A percentile compares a stretch with the other conserved stretches of the same genome.
These are phyloP conservation scores for Lampropteryx suffumata DNA, from an alignment of 2,888 invertebrate genomes.

Conservation along the genomic window DNA sequence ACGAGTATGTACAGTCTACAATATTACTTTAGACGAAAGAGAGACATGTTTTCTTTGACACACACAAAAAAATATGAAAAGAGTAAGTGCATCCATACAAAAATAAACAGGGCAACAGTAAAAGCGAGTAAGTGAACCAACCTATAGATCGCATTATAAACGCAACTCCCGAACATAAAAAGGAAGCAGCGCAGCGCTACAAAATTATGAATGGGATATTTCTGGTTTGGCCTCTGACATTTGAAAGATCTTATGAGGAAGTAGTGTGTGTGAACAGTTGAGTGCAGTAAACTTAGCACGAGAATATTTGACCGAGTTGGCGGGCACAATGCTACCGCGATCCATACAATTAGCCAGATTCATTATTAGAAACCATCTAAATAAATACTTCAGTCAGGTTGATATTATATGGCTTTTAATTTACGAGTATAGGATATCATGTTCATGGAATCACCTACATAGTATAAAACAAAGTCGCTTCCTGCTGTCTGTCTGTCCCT, in stretches of 20 bases:
- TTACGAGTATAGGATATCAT: no score
- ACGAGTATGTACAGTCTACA: no score
- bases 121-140: slow-evolving; percentile 26
- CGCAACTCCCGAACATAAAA: slow-evolving; percentile 12
- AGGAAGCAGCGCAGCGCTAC: no score
- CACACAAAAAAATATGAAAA: no score
- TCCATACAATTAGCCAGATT: slow-evolving; percentile 29
- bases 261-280: slow-evolving; percentile 29
- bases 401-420: no score
- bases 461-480: no score
- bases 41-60: no score
- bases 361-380: neutral
- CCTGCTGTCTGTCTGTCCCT: no score
- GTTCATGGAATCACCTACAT: no score
- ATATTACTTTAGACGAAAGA: no score
- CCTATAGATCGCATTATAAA: slow-evolving; percentile 10
- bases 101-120: slow-evolving; percentile 34
- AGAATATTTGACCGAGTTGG: slow-evolving; percentile 73
- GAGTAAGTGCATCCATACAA: no score
- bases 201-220: slow-evolving; percentile 8
- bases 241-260: slow-evolving; percentile 33
- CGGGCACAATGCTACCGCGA: slow-evolving; percentile 53
- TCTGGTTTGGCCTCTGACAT: slow-evolving; percentile 1
- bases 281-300: slow-evolving; percentile 46
- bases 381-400: neutral